Evolutionary conservation across 2,888 invertebrate species (phyloP).

Genomic region (Aproaerema taeniolella): DNA sequence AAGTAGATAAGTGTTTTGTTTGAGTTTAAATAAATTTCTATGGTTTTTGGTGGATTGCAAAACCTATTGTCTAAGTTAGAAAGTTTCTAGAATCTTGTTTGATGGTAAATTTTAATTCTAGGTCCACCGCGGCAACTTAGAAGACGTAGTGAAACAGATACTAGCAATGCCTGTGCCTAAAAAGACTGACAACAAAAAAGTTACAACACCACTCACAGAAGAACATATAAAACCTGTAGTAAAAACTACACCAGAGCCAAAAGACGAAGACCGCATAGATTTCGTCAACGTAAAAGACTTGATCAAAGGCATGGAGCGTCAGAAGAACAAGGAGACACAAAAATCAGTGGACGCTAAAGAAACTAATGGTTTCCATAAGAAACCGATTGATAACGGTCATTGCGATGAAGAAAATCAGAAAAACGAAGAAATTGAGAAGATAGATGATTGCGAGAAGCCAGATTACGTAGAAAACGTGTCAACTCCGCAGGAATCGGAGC

Average conservation of each 20-base stretch:
- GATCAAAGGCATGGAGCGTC: constrained; percentile 80
- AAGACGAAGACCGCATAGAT: constrained; percentile 70
- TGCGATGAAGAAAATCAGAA: constrained; percentile 26
- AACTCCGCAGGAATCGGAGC: background rate
- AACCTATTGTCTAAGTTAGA: too few species aligned
- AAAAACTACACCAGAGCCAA: constrained; percentile 41
- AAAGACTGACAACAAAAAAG: constrained; percentile 48
- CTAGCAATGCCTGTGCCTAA: constrained; percentile 63
- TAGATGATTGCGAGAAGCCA: constrained; percentile 7
- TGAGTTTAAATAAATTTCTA: too few species aligned
- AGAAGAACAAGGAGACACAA: constrained; percentile 41
- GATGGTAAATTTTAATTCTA: constrained; percentile 43
- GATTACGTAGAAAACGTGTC: background rate
- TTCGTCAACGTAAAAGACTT: constrained; percentile 78
- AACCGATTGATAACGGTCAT: constrained; percentile 51
- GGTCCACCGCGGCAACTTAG: constrained; percentile 78
- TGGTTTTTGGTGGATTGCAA: too few species aligned
- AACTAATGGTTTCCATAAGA: constrained; percentile 60
- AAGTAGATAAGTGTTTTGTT: too few species aligned
- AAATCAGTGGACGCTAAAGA: constrained; percentile 43
- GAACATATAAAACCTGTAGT: constrained; percentile 36
- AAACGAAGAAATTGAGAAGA: constrained; percentile 16
- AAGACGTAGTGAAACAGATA: constrained; percentile 63
- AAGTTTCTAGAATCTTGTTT: too few species aligned
- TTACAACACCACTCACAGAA: constrained; percentile 39